Evolutionary conservation across 92 coral and sea anemone species (phyloP), one percentile per base, ranked within the genome.

Genomic region (Porites rus): DNA sequence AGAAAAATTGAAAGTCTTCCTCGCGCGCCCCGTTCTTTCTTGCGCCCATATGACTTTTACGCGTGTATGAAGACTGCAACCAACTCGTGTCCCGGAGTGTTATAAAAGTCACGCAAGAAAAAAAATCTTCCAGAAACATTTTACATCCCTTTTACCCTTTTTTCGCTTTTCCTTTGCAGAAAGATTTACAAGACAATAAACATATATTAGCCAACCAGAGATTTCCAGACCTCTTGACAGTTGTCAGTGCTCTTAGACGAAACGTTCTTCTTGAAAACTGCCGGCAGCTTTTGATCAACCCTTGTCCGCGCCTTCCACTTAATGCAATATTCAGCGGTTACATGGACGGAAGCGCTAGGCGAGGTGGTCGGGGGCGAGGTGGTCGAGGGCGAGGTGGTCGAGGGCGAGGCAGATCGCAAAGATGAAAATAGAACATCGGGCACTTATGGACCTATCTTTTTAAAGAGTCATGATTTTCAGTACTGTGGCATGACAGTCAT

Each of bases 261-360:
- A 89, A 94, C 20, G 63, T 85, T 63, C 93, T 95, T 7, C 81
- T 95, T 8, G 80, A 85, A 50, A 88, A 95, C 66, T 88, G 94
- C 81, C 88, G 76, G n/a, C 89, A 89, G 66, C 86, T 94, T 0
- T 90, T 95, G n/a, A 90, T 82, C 79, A 91, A 87, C 75, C 94
- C 94, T 14, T 96, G 99, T 82, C 98, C 95, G 9, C 88, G 93
- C 83, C 96, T 96, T 10, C 98, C 98, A 3, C 92, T 96, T 0
- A 96, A 96, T 87, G 78, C 93, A 28, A 84, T 92, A 76, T 94
- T 96, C 74, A 88, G 53, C 66, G 93, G 95, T 17, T 96, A 96
- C 75, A 71, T 66, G 54, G 75, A 59, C 20, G 87, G 88, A 43
- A 63, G 86, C 18, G 64, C 91, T 16, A 62, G 62, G 67, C 83